These are phyloP conservation scores for Acronicta aceris DNA, from an alignment of 2,888 invertebrate species.

Conservation along the genomic window DNA sequence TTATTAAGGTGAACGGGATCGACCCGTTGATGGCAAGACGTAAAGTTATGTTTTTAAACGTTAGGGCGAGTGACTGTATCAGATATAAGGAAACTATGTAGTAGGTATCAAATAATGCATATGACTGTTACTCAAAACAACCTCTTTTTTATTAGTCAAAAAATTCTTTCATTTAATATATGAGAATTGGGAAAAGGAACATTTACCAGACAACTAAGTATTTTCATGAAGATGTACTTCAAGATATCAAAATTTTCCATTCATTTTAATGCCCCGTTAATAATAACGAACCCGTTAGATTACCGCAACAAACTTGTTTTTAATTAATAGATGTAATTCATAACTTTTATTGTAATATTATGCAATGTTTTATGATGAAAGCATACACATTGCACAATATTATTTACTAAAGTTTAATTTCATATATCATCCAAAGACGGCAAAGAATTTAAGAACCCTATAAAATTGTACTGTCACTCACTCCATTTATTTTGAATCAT, in stretches of 20 bases:
- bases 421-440: neutral
- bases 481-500: constrained; percentile 5
- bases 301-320: neutral
- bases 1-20: constrained; percentile 45
- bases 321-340: neutral
- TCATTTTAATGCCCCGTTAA: no score
- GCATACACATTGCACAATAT: neutral
- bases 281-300: neutral
- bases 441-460: neutral
- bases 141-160: no score
- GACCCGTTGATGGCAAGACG: constrained; percentile 13
- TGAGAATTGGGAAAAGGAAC: no score
- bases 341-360: neutral
- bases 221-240: neutral
- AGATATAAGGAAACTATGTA: no score
- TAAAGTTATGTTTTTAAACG: no score
- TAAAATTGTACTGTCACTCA: constrained; percentile 3
- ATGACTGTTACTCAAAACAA: no score
- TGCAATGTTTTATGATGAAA: neutral
- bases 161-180: no score
- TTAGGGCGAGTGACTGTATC: neutral
- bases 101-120: no score
- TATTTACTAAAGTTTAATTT: neutral
- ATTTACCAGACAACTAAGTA: no score
- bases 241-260: neutral